Evolutionary conservation across 30 jellyfish, hydroid and myxozoan species (phyloP).

Genomic region (Turritopsis rubra): DNA sequence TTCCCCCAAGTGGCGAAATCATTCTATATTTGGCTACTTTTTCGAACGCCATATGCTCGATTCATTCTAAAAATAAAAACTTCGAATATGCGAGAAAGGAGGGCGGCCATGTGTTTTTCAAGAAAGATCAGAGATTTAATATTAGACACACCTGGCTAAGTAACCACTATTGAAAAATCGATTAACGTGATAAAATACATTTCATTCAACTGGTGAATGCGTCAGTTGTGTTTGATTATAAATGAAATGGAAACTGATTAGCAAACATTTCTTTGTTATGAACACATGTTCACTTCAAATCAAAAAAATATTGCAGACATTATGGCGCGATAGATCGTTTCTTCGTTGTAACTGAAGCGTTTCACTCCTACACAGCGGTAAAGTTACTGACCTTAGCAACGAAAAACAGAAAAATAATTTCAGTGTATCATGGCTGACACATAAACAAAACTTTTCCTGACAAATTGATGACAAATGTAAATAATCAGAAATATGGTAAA

Average conservation of each 20-base stretch:
- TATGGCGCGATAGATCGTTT: neutral
- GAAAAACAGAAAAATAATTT: neutral
- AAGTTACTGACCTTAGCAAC: neutral
- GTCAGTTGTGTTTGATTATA: neutral
- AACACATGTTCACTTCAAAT: neutral
- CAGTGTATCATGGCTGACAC: no score
- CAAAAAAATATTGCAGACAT: neutral
- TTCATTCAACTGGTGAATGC: neutral
- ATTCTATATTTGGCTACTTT: neutral
- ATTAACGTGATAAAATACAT: neutral
- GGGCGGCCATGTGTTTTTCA: neutral
- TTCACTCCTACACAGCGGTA: neutral
- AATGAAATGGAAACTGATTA: neutral
- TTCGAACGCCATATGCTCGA: neutral
- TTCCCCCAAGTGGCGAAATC: neutral
- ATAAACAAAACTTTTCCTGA: neutral
- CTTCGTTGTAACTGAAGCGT: neutral
- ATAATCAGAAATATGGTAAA: constrained; percentile 2
- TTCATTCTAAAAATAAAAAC: neutral
- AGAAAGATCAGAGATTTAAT: neutral
- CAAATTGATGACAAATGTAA: neutral
- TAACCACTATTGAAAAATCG: neutral
- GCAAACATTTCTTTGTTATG: neutral
- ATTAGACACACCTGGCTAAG: neutral
- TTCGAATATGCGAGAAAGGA: neutral